phyloP scores from a whole-genome alignment of 2,113 vertebrate genomes.

The Cichladusa arquata region DNA sequence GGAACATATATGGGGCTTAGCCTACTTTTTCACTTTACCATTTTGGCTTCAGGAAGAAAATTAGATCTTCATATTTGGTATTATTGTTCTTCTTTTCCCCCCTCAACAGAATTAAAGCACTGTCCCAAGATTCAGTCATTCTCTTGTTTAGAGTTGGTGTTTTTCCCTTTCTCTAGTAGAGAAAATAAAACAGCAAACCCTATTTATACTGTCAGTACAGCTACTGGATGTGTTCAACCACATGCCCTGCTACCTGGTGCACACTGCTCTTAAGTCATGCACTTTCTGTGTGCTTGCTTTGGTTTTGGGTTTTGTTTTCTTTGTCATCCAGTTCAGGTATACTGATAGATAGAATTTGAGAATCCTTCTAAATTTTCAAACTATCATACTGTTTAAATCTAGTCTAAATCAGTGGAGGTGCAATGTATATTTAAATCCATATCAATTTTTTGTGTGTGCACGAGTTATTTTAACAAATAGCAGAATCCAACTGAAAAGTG shows the following conservation, averaged over 20 bases:
- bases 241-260: background rate
- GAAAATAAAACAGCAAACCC: background rate
- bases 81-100: background rate
- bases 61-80: background rate
- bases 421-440: background rate
- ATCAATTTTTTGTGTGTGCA: background rate
- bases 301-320: background rate
- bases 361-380: too few species aligned
- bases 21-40: background rate
- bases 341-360: rapidly evolving
- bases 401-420: background rate
- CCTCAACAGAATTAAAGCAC: background rate
- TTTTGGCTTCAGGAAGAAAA: background rate
- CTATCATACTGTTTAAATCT: background rate
- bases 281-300: background rate
- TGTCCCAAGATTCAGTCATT: background rate
- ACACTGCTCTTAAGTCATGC: background rate
- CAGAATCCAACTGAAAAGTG: background rate
- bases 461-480: background rate
- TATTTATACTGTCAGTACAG: background rate
- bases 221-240: background rate
- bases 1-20: background rate
- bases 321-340: background rate
- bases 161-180: background rate
- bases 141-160: background rate